Base-by-base conservation (phyloP, 2,113 vertebrate genomes). In the Ptyas mucosa region DNA sequence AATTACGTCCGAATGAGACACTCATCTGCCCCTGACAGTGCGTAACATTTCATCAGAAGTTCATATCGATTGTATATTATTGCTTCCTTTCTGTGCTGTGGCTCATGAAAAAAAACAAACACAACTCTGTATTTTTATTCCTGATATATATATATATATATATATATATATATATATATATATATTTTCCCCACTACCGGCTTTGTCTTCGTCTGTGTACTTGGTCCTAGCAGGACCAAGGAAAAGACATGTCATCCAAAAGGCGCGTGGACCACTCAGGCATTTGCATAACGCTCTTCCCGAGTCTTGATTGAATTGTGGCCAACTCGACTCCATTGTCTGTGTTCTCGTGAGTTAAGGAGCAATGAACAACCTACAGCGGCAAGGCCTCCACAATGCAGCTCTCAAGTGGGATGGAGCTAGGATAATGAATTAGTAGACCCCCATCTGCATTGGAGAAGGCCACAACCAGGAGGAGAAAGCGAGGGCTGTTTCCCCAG, bases 41-140 rank as follows among this genome's bases (percentile, higher is more conserved):
- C 6, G 7, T 23, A 58, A 46, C 46, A 46, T 95, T 94, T 94
- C 90, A 94, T 86, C 85, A 21, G 55, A 87, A 94, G 89, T 53
- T 85, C 85, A 23, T 14, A 29, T 58, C 43, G 7, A 53, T 34
- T 46, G 29, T 54, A 55, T 2, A 3, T 29, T 39, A 81, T 20
- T 20, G 8, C 24, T 15, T 39, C 57, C 88, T 8, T 46, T 87
- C 23, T 20, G 9, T 10, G 8, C 11, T 6, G 3, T 26, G 26
- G 10, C 14, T 89, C 52, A 43, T 89, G 43, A 34, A 53, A 3
- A 39, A 43, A 88, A 55, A 34, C 26, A 85, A 58, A 8, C 8
- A 49, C 49, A 9, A 1, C 2, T 54, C 88, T 93, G 29, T 90
- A 64, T 75, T 49, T 75, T 93, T 26, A 90, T 55, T 93, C 57